Evolutionary conservation across 2,113 vertebrate genomes (phyloP).

Genomic region (Platysteira castanea): DNA sequence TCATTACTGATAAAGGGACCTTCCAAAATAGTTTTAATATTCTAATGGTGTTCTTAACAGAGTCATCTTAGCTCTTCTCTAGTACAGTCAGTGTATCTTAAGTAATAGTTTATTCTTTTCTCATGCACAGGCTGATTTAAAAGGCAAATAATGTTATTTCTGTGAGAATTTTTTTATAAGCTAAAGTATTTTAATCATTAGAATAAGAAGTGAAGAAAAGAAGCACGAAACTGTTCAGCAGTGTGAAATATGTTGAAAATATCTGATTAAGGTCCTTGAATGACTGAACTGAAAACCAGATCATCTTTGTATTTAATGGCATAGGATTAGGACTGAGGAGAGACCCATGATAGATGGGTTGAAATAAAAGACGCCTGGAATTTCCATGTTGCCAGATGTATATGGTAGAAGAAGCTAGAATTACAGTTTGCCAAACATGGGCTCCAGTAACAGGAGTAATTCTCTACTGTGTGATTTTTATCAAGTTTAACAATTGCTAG

Average conservation of each 20-base stretch:
- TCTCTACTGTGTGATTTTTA: neutral
- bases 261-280: neutral
- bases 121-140: neutral
- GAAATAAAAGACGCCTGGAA: neutral
- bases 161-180: neutral
- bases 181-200: neutral
- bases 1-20: neutral
- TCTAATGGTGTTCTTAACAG: neutral
- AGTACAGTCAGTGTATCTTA: neutral
- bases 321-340: neutral
- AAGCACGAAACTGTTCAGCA: neutral
- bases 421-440: neutral
- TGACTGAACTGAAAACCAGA: neutral
- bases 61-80: neutral
- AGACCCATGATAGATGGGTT: neutral
- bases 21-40: neutral
- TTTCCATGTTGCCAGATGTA: neutral
- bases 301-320: neutral
- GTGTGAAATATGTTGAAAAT: neutral
- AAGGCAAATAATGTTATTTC: neutral
- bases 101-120: neutral
- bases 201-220: neutral
- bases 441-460: neutral
- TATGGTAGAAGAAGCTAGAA: neutral
- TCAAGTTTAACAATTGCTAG: neutral